Evolutionary conservation across 2,888 invertebrate genomes (phyloP), one percentile per base, ranked within the genome.

Genomic region (Cynaeus angustus): DNA sequence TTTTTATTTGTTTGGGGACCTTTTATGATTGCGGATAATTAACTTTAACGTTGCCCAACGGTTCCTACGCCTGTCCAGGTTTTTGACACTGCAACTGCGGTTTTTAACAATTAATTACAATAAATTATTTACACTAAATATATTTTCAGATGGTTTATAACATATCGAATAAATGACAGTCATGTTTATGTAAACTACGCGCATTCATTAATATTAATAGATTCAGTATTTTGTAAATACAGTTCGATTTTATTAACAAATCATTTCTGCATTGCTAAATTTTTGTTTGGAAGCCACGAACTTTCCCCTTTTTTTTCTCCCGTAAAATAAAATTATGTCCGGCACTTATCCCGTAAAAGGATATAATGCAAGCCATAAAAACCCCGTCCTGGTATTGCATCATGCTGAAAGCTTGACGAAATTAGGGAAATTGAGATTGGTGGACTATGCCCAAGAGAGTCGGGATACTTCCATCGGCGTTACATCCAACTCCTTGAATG

Each of bases 391-490:
- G 58, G 46, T 16, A 58, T 14, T 43, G 38, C 68, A 53, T 26
- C 59, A 59, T 46, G 66, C 55, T 77, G 73, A 76, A 76, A 78
- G 75, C 77, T 73, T 76, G 76, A 77, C 75, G 74, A 77, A 78
- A 78, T 78, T 78, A 78, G 77, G 77, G 72, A 78, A 78, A 78
- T 77, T 78, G 75, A 78, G 78, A 78, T 78, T 78, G 78, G 77
- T 78, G 77, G 78, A 77, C 77, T 73, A 68, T 73, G 68, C 76
- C 74, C 77, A 70, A 62, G 76, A 73, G 77, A 75, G 45, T 52
- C 45, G 37, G 56, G 50, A 64, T 64, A 55, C 70, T 71, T 70
- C 72, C 72, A 68, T 65, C 62, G 65, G 43, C 64, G 59, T 70
- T 67, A 68, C 66, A 59, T 70, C 65, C 70, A 64, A 68, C 71